These are phyloP conservation scores for Pluvianellus socialis DNA, from an alignment of 2,113 vertebrate species.

Conservation along the genomic window DNA sequence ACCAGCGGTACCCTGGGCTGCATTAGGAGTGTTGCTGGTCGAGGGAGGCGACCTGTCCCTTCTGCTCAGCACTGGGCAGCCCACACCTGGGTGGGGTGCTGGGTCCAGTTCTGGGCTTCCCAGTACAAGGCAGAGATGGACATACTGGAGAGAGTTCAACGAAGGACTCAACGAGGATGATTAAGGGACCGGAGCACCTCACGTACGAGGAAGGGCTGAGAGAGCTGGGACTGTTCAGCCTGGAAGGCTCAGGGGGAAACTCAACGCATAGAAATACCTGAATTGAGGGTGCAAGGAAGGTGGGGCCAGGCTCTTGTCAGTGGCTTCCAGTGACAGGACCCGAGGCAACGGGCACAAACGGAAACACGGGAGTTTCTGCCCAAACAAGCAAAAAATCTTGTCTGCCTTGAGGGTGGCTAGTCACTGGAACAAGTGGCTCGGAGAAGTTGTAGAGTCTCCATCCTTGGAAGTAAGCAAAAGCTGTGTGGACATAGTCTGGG, in stretches of 20 bases:
- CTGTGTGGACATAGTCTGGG: neutral
- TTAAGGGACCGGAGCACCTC: neutral
- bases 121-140: neutral
- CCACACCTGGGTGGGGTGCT: neutral
- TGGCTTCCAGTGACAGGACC: neutral
- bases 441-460: neutral
- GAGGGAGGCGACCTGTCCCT: neutral
- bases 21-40: neutral
- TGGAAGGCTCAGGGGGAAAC: neutral
- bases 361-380: neutral
- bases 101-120: neutral
- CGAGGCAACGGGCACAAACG: neutral
- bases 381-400: neutral
- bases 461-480: neutral
- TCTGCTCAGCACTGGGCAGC: neutral
- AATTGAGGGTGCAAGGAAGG: neutral
- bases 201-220: neutral
- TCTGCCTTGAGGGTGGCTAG: neutral
- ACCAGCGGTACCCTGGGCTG: neutral
- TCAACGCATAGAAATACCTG: neutral
- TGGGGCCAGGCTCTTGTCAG: neutral
- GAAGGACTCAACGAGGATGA: neutral
- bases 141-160: neutral
- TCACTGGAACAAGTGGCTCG: neutral
- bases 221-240: neutral